Evolutionary conservation across 2,888 invertebrate genomes (phyloP).

Genomic region (Hymenopus coronatus): DNA sequence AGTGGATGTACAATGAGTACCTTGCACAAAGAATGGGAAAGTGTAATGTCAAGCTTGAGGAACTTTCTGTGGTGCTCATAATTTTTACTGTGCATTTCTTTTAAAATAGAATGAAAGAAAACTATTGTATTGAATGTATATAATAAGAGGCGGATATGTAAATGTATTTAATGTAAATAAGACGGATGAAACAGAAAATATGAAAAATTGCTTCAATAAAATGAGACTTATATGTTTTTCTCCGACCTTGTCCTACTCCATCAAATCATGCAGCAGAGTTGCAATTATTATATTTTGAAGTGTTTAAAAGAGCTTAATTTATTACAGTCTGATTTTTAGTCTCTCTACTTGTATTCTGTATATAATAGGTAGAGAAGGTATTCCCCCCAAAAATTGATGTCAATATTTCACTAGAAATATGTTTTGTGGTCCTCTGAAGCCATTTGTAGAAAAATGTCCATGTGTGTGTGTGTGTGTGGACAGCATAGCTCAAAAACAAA

Average conservation of each 20-base stretch:
- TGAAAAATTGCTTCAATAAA: constrained; percentile 13
- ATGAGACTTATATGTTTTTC: neutral
- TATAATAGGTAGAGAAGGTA: no score
- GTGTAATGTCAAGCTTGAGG: neutral
- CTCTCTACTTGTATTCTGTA: no score
- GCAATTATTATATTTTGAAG: no score
- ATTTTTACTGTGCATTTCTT: constrained; percentile 16
- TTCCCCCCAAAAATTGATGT: no score
- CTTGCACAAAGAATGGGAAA: neutral
- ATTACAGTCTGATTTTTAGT: no score
- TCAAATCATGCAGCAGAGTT: no score
- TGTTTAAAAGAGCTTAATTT: no score
- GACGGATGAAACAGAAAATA: constrained; percentile 1
- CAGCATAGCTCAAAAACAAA: no score
- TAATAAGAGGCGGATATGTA: constrained; percentile 1
- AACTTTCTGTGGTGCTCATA: constrained; percentile 10
- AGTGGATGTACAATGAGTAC: neutral
- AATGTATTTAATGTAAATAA: constrained; percentile 30
- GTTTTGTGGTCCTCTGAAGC: no score
- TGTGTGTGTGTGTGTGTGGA: no score
- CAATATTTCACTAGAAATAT: no score
- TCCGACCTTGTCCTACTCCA: neutral
- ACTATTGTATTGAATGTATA: constrained; percentile 4
- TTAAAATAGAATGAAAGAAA: neutral
- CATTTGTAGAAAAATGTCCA: no score